Conservation (phyloP, 2,113 vertebrate genomes). For the Corythornis madagascariensis region DNA sequence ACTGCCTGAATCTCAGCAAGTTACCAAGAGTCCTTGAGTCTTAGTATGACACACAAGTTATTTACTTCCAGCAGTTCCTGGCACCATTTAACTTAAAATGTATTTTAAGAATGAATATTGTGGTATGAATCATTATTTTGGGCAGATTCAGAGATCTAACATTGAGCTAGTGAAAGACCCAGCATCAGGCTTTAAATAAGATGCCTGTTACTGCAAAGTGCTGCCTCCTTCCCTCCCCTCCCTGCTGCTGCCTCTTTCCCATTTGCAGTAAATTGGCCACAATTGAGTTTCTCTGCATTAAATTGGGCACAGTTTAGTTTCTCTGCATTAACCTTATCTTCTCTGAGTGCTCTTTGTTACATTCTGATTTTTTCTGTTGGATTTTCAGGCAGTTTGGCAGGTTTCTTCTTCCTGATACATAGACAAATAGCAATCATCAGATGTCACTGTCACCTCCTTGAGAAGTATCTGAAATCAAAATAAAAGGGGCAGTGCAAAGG, state of each 20-base stretch:
- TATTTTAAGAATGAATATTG: neutral
- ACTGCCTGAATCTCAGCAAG: neutral
- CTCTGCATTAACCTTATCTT: neutral
- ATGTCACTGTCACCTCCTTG: neutral
- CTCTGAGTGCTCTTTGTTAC: neutral
- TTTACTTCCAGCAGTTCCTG: neutral
- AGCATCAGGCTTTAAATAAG: neutral
- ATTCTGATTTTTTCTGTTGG: neutral
- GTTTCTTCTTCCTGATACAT: neutral
- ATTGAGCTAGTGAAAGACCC: neutral
- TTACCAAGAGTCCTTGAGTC: constrained; percentile 4
- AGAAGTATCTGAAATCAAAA: neutral
- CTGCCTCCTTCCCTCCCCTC: neutral
- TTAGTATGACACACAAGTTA: neutral
- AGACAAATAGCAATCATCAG: neutral
- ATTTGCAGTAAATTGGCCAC: neutral
- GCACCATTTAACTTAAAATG: neutral
- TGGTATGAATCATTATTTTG: neutral
- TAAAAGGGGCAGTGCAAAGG: neutral
- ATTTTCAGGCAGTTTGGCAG: neutral
- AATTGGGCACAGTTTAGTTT: neutral
- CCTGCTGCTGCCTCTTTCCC: neutral
- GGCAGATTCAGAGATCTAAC: neutral
- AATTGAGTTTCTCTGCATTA: neutral
- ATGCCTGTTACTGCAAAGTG: neutral